phyloP scores from a whole-genome alignment of 2,888 invertebrate species.

The Notocelia uddmanniana region DNA sequence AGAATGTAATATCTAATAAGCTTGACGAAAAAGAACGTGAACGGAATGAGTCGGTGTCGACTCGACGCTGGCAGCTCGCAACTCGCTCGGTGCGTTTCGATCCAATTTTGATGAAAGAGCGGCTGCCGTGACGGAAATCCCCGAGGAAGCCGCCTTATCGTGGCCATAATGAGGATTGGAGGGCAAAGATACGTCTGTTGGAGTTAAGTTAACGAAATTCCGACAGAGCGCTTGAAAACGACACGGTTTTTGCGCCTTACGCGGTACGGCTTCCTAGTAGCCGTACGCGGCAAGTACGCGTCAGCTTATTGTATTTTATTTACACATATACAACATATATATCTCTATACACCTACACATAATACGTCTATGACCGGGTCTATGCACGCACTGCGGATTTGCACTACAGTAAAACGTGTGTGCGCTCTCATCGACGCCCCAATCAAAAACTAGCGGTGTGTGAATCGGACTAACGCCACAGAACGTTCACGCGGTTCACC shows the following conservation, averaged over 20 bases:
- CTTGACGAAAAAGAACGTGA: not conserved
- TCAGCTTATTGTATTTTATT: too few relatives aligned
- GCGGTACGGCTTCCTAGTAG: too few relatives aligned
- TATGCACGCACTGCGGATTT: not conserved
- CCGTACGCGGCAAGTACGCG: too few relatives aligned
- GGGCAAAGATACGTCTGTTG: not conserved
- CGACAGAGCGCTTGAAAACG: not conserved
- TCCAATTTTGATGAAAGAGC: slow-evolving; percentile 12
- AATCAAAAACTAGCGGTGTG: not conserved
- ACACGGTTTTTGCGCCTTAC: not conserved
- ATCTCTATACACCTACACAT: too few relatives aligned
- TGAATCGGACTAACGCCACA: not conserved
- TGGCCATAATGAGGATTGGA: slow-evolving; percentile 1
- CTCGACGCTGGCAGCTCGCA: too few relatives aligned
- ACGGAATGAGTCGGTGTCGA: not conserved
- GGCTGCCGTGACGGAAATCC: slow-evolving; percentile 6
- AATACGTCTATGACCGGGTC: too few relatives aligned
- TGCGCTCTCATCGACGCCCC: not conserved
- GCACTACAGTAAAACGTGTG: not conserved
- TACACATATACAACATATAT: too few relatives aligned
- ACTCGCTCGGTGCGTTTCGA: not conserved
- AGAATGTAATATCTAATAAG: too few relatives aligned
- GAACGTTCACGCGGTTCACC: not conserved
- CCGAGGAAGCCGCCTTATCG: not conserved
- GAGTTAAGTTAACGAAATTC: not conserved